Base-by-base conservation (phyloP, 2,797 vertebrate genomes). In the Chaetophractus vellerosus region DNA sequence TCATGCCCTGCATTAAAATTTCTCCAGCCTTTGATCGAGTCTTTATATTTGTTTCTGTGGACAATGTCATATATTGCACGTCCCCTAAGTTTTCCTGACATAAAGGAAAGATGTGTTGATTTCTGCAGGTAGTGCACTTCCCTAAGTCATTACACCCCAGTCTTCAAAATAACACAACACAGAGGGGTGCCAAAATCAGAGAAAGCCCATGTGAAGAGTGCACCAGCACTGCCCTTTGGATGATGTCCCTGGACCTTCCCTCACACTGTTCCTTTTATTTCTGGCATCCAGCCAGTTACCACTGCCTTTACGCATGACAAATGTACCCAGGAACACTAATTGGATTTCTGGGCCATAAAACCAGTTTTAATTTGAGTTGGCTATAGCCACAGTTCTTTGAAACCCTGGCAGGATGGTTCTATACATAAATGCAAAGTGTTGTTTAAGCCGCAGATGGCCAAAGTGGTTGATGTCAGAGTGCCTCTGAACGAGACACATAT, bases 291-390 rank as follows among this genome's bases (percentile, higher is more conserved):
- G 96, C 99, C 99, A 99, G 98, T 99, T 99, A 63, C 99, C 99
- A n/a, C 99, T 99, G 97, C 99, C 99, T 0, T 99, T 99, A 92
- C 99, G 99, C 99, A 99, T 98, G 92, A 99, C 99, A 7, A 99
- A 99, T 85, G 99, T 99, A 97, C 99, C 99, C 31, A 99, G 98
- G 98, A 99, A 99, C 75, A 99, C 99, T 98, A 99, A 98, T 96
- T 99, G 99, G 96, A 99, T 99, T 98, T 99, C 99, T 0, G 99
- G 99, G 16, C 99, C 99, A 0, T 99, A 99, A 98, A 99, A 99
- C 99, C 99, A 99, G 98, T 99, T 99, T 97, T 99, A 99, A 98
- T 99, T 99, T 94, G 99, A 99, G 98, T 99, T 99, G 0, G 99
- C 99, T 3, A 99, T 99, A 93, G 99, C 99, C 78, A 99, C 99